These are phyloP conservation scores for Lordiphosa fenestrarum DNA, from an alignment of 2,888 invertebrate genomes.

Conservation along the genomic window DNA sequence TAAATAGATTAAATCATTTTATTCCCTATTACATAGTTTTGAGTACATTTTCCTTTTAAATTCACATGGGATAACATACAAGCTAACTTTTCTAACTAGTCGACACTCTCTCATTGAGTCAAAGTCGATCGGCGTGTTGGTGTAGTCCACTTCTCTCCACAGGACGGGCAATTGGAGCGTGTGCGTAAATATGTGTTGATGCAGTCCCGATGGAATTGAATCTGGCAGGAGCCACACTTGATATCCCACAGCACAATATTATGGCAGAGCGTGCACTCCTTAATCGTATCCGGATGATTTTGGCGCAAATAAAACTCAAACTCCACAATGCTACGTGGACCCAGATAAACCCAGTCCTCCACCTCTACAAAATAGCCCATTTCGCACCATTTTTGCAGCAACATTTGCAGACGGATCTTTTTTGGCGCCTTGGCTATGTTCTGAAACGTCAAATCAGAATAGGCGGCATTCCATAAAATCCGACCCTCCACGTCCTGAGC, in stretches of 20 bases:
- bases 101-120: too few species aligned
- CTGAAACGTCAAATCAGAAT: constrained; percentile 22
- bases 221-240: constrained; percentile 40
- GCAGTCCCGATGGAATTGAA: constrained; percentile 48
- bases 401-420: constrained; percentile 48
- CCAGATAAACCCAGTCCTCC: constrained; percentile 42
- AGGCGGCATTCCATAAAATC: constrained; percentile 53
- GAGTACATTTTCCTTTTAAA: too few species aligned
- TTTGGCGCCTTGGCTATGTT: constrained; percentile 13
- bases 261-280: constrained; percentile 47
- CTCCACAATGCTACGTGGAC: constrained; percentile 55
- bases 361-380: constrained; percentile 52
- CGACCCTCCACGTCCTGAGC: constrained; percentile 29
- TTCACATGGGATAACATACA: too few species aligned
- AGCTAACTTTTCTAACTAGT: too few species aligned
- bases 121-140: too few species aligned
- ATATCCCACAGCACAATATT: constrained; percentile 57
- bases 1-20: too few species aligned
- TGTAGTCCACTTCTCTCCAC: constrained; percentile 44
- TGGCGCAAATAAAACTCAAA: constrained; percentile 49
- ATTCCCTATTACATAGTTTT: too few species aligned
- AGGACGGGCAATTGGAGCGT: constrained; percentile 55
- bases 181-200: constrained; percentile 51
- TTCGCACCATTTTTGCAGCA: constrained; percentile 46
- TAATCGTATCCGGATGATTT: constrained; percentile 44